phyloP scores from a whole-genome alignment of 2,113 vertebrate genomes.

The Melanerpes aurifrons region DNA sequence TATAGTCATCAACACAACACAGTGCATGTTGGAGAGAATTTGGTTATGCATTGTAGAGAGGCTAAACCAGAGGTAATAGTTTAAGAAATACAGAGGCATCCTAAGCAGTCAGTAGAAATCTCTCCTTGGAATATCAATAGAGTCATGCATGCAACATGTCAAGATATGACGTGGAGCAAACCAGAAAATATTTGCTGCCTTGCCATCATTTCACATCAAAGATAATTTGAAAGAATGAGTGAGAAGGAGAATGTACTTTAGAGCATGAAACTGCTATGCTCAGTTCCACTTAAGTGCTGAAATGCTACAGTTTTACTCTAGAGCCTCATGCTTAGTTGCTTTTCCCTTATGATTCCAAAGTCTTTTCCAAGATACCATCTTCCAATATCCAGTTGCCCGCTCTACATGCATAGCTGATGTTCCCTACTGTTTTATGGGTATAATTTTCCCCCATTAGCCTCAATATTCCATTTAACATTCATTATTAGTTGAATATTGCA shows the following conservation, averaged over 20 bases:
- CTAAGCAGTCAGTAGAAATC: neutral
- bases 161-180: neutral
- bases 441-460: neutral
- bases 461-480: neutral
- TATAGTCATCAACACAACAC: neutral
- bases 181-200: neutral
- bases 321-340: neutral
- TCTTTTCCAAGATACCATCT: neutral
- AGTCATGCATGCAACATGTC: accelerated
- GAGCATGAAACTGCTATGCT: neutral
- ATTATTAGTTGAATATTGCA: neutral
- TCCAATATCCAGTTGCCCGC: neutral
- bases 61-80: neutral
- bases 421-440: neutral
- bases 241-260: neutral
- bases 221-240: neutral
- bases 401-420: neutral
- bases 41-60: neutral
- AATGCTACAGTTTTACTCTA: neutral
- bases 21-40: neutral
- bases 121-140: neutral
- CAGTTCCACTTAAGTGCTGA: neutral
- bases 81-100: neutral
- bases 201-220: neutral
- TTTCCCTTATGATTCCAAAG: neutral